phyloP scores from a whole-genome alignment of 2,797 vertebrate genomes.

The Threskiornis aethiopicus region DNA sequence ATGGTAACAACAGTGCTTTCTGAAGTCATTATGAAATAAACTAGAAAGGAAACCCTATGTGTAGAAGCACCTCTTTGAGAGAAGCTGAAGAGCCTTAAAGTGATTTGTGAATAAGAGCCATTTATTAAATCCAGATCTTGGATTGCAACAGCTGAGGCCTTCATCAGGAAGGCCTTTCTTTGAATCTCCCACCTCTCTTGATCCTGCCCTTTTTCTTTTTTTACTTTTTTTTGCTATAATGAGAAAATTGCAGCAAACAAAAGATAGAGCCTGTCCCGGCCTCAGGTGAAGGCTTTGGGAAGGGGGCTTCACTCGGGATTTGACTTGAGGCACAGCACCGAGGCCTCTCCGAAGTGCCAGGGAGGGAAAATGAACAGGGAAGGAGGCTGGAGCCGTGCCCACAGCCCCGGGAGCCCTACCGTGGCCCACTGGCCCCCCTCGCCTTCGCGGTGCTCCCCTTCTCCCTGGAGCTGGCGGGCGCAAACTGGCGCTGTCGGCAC shows the following conservation, averaged over 20 bases:
- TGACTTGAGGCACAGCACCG: background rate
- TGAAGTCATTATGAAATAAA: constrained; percentile 60
- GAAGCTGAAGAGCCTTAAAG: constrained; percentile 92
- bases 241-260: constrained; percentile 41
- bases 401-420: background rate
- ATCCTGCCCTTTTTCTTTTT: constrained; percentile 30
- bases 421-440: rapidly evolving
- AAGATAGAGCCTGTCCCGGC: background rate
- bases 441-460: background rate
- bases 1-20: constrained; percentile 59
- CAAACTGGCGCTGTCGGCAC: background rate
- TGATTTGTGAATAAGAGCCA: constrained; percentile 95
- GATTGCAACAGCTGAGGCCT: constrained; percentile 71
- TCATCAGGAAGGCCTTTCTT: constrained; percentile 67
- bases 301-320: background rate
- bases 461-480: background rate
- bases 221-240: constrained; percentile 2
- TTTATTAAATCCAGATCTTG: constrained; percentile 85
- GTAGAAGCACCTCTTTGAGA: constrained; percentile 81
- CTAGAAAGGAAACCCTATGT: constrained; percentile 69
- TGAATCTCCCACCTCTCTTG: constrained; percentile 54
- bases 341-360: background rate
- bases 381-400: background rate
- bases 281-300: constrained; percentile 23
- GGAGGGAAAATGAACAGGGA: background rate